Base-by-base conservation (phyloP, 2,113 vertebrate species). In the Siniperca chuatsi region DNA sequence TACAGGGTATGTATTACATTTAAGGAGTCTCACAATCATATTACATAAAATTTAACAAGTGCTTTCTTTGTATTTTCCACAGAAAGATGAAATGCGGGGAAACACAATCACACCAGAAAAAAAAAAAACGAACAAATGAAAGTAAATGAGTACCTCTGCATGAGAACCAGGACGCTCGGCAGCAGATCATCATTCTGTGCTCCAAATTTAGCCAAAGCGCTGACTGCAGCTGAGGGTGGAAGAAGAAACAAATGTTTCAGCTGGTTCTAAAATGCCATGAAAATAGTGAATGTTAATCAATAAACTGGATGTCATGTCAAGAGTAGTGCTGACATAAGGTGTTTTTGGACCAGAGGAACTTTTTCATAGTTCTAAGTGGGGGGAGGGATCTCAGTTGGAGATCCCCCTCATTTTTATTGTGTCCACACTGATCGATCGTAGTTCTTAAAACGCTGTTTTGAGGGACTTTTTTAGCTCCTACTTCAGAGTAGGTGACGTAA, bases 111-210 rank as follows among this genome's bases (percentile, higher is more conserved):
- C n/a, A 23, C 0, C 6, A 20, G 0, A 46, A 33, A 25, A 64
- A 25, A 64, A 25, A 21, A 13, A 37, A 40, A 35, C 2, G 1
- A 5, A 68, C 2, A 9, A 61, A 69, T 54, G 11, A 29, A 57
- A 64, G 44, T n/a, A 18, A 87, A 42, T 1, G 4, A 92, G 46
- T 93, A 99, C 97, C 98, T 98, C 92, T 99, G 97, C 92, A 99
- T 95, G 35, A 99, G 97, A 68, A 99, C 98, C 91, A 99, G 93
- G 83, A 99, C 97, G 70, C 98, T 99, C 0, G 98, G 98, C 8
- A 99, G 97, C 74, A 99, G 96, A 78, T 95, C 97, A 55, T 99
- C 98, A 18, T 99, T 99, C 94, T 99, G 98, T 77, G 98, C 98
- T 81, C 98, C 98, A 93, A 99, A 99, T 89, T 99, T 99, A 1